Evolutionary conservation across 2,797 vertebrate genomes (phyloP).

Genomic region (Spea hammondii): DNA sequence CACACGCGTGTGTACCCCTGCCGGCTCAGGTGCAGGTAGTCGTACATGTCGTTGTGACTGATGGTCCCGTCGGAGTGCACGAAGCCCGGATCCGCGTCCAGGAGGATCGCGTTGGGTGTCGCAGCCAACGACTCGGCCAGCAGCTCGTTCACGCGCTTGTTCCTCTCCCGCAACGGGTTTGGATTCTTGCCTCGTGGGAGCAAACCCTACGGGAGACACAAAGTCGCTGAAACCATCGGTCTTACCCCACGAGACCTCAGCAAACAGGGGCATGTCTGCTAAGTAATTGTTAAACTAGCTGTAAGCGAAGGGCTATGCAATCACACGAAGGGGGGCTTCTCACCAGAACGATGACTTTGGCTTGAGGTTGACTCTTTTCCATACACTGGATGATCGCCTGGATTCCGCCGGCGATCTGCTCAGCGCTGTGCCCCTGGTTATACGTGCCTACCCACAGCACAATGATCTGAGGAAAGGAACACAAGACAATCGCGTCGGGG

Average conservation of each 20-base stretch:
- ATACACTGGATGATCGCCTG: constrained; percentile 79
- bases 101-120: constrained; percentile 73
- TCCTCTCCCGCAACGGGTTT: constrained; percentile 81
- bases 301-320: too few species aligned
- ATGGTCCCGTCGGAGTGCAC: constrained; percentile 84
- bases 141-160: constrained; percentile 75
- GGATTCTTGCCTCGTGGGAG: constrained; percentile 82
- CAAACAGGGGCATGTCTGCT: background rate
- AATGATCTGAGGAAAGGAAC: constrained; percentile 71
- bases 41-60: constrained; percentile 88
- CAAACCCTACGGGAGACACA: constrained; percentile 68
- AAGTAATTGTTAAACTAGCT: background rate
- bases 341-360: constrained; percentile 82
- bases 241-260: background rate
- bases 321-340: constrained; percentile 47
- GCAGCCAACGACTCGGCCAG: constrained; percentile 68
- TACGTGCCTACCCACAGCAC: constrained; percentile 91
- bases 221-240: background rate
- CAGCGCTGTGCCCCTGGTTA: constrained; percentile 82
- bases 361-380: constrained; percentile 78
- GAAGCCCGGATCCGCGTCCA: constrained; percentile 83
- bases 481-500: background rate
- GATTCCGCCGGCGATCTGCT: constrained; percentile 83
- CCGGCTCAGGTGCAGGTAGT: constrained; percentile 87
- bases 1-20: constrained; percentile 82